phyloP scores from a whole-genome alignment of 2,888 invertebrate genomes.

The Synanthedon formicaeformis region DNA sequence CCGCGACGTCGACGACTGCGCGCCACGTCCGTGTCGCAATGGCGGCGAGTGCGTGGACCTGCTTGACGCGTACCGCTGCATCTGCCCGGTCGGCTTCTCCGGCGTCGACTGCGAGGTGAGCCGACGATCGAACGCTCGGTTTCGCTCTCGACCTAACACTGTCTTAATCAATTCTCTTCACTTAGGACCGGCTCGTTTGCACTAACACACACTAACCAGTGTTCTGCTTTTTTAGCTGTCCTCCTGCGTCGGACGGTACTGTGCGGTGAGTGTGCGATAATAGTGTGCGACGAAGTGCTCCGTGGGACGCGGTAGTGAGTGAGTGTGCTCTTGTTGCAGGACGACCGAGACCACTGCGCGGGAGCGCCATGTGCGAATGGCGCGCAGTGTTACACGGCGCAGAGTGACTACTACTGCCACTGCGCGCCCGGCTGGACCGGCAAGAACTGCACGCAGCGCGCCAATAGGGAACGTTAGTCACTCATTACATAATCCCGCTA shows the following conservation, averaged over 20 bases:
- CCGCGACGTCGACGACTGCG: slow-evolving; percentile 90
- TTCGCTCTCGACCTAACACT: neutral
- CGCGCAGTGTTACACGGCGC: slow-evolving; percentile 88
- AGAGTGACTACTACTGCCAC: slow-evolving; percentile 90
- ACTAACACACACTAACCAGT: slow-evolving; percentile 45
- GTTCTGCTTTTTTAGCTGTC: slow-evolving; percentile 58
- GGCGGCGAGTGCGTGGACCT: slow-evolving; percentile 92
- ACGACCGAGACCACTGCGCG: slow-evolving; percentile 90
- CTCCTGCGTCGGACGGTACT: slow-evolving; percentile 57
- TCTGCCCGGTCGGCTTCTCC: slow-evolving; percentile 89
- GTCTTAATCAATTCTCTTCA: neutral
- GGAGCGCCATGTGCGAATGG: slow-evolving; percentile 89
- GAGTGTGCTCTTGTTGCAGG: slow-evolving; percentile 51
- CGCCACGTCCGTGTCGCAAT: slow-evolving; percentile 86
- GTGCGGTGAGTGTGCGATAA: slow-evolving; percentile 39
- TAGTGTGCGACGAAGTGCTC: no score
- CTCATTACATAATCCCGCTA: neutral
- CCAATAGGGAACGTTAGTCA: slow-evolving; percentile 49
- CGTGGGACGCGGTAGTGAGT: neutral
- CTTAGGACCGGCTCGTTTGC: slow-evolving; percentile 14
- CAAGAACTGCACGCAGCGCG: slow-evolving; percentile 81
- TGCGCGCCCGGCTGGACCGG: slow-evolving; percentile 91
- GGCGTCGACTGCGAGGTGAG: slow-evolving; percentile 88
- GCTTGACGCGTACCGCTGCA: slow-evolving; percentile 87
- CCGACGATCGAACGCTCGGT: slow-evolving; percentile 5